These are phyloP conservation scores for Patiria pectinifera DNA, from an alignment of 53 echinoderm and acorn worm species.

Conservation along the genomic window DNA sequence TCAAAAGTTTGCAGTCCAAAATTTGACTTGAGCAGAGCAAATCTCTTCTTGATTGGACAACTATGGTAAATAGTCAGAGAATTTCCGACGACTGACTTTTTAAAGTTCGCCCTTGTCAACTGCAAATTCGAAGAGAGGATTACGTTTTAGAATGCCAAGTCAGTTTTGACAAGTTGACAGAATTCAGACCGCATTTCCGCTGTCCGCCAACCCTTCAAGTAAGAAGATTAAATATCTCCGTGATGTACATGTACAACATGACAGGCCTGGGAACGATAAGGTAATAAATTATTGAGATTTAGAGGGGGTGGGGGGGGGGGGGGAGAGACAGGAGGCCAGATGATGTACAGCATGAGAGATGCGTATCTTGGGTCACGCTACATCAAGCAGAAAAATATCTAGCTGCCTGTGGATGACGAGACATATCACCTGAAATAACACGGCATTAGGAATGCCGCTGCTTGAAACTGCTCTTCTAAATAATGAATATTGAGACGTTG, in stretches of 20 bases:
- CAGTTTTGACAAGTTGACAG: not conserved
- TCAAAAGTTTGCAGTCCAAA: too few relatives aligned
- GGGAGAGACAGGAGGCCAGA: not conserved
- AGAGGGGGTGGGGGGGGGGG: not conserved
- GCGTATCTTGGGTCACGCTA: slow-evolving; percentile 8
- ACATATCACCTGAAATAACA: not conserved
- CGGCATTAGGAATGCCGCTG: not conserved
- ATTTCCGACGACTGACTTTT: too few relatives aligned
- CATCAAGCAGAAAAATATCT: slow-evolving; percentile 3
- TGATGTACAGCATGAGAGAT: not conserved
- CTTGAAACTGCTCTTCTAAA: not conserved
- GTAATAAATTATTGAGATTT: slow-evolving; percentile 8
- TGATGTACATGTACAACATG: slow-evolving; percentile 10
- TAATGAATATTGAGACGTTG: not conserved
- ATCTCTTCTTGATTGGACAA: too few relatives aligned
- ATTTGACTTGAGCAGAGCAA: too few relatives aligned
- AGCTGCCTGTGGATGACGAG: not conserved
- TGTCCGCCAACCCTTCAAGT: not conserved
- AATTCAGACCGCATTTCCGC: not conserved
- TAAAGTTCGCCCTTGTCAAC: too few relatives aligned
- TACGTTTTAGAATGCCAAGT: not conserved
- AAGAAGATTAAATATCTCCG: slow-evolving; percentile 18
- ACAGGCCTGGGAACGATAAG: not conserved
- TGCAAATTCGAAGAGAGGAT: not conserved
- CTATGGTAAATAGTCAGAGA: too few relatives aligned